Evolutionary conservation across 1,140 invertebrate genomes (phyloP), one percentile per base, ranked within the genome.

Genomic region (Steinernema khuongi): DNA sequence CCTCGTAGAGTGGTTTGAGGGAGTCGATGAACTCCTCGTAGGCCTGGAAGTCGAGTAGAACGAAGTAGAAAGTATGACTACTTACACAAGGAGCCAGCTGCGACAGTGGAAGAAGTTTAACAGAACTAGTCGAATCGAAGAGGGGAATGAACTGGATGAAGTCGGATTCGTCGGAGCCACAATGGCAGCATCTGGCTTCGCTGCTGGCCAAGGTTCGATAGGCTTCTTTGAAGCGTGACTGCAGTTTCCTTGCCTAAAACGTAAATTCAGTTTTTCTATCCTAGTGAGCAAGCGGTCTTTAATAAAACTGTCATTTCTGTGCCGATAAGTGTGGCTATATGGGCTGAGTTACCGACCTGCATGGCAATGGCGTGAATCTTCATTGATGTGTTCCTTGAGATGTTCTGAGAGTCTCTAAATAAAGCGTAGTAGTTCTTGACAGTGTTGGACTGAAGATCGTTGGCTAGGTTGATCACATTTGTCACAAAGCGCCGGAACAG

Each of bases 11-110:
- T 30, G 17, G 69, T 41, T 73, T 74, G 31, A 44, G 31, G 70
- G 67, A 68, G n/a, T 43, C 67, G 26, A 31, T 29, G n/a, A 79
- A 75, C 31, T 43, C 66, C 17, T 82, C 60, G 80, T 82, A 79
- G n/a, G 68, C 50, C 29, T 67, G 17, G 1, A 26, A 74, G n/a
- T 75, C 31, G 22, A 31, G 11, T 19, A 73, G 33, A 41, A 33
- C 29, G 14, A 43, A n/a, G 31, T 41, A 28, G 1, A 19, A 14
- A 33, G 19, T 74, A 28, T 19, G 31, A 31, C 19, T 4, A 70
- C 76, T 81, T 71, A 77, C 77, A 68, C 77, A 78, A 14, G 77
- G 77, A 18, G 77, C 75, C 50, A 78, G 44, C 31, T 78, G 74
- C 0, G 80, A 77, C 1, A 78, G 28, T 14, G 77, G 77, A 17